phyloP scores from a whole-genome alignment of 2,888 invertebrate genomes.

The Blastobasis adustella region DNA sequence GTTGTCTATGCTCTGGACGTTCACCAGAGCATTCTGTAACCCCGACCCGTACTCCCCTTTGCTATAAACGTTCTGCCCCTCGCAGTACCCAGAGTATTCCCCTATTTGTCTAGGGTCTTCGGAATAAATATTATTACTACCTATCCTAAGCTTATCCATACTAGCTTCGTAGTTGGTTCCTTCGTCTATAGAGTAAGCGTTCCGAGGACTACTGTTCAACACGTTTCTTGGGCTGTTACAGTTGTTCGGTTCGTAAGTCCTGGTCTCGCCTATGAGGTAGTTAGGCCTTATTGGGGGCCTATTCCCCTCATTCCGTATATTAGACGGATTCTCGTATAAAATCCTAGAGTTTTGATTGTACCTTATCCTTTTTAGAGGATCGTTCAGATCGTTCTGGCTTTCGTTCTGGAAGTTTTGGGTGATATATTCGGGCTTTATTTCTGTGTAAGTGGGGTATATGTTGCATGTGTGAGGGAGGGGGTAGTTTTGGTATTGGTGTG shows the following conservation, averaged over 20 bases:
- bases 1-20: slow-evolving; percentile 48
- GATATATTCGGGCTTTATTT: slow-evolving; percentile 55
- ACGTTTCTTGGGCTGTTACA: slow-evolving; percentile 58
- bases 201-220: slow-evolving; percentile 50
- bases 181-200: slow-evolving; percentile 32
- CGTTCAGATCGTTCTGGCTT: slow-evolving; percentile 23
- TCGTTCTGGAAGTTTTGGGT: slow-evolving; percentile 32
- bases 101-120: slow-evolving; percentile 42
- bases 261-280: slow-evolving; percentile 38
- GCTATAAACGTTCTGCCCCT: slow-evolving; percentile 31
- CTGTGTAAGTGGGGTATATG: slow-evolving; percentile 59
- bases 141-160: slow-evolving; percentile 32
- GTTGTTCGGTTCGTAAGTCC: slow-evolving; percentile 44
- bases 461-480: slow-evolving; percentile 54
- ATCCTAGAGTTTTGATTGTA: slow-evolving; percentile 43
- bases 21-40: slow-evolving; percentile 41
- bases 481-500: slow-evolving; percentile 66
- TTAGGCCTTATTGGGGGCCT: slow-evolving; percentile 46
- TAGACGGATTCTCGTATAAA: slow-evolving; percentile 57
- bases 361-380: slow-evolving; percentile 29
- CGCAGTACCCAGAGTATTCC: slow-evolving; percentile 48
- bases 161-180: slow-evolving; percentile 41
- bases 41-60: slow-evolving; percentile 50
- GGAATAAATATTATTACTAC: slow-evolving; percentile 40
- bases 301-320: slow-evolving; percentile 34